phyloP scores from a whole-genome alignment of 2,113 vertebrate genomes.

The Hypocryptadius cinnamomeus region DNA sequence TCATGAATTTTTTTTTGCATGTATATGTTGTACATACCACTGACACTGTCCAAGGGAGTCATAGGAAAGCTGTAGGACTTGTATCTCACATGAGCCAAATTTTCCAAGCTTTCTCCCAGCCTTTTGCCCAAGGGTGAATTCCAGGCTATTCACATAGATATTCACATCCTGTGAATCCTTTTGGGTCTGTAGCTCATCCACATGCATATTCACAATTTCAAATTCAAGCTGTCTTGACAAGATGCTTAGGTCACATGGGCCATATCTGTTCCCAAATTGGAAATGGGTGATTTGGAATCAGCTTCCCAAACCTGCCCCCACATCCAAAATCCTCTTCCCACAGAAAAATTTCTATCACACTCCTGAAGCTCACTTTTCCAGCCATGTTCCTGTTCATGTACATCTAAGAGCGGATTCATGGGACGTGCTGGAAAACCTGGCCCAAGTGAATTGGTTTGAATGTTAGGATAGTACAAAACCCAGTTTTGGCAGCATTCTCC shows the following conservation, averaged over 20 bases:
- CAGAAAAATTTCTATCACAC: background rate
- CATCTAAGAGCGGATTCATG: background rate
- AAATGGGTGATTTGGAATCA: constrained; percentile 13
- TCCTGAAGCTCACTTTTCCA: background rate
- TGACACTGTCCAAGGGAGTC: background rate
- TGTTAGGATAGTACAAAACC: background rate
- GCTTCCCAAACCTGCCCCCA: background rate
- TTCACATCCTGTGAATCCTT: background rate
- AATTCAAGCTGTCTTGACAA: constrained; percentile 56
- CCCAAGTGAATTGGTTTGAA: background rate
- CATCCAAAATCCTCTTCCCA: background rate
- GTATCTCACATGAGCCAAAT: background rate
- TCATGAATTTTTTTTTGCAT: background rate
- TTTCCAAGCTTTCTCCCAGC: background rate
- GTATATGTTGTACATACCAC: background rate
- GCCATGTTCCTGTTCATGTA: background rate
- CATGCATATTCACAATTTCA: constrained; percentile 43
- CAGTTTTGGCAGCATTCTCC: background rate
- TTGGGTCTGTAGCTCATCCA: background rate
- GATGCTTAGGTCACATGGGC: constrained; percentile 50
- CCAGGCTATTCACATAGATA: background rate
- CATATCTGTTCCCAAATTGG: constrained; percentile 26
- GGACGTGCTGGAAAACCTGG: background rate
- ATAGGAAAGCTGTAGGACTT: background rate
- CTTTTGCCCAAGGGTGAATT: background rate